These are phyloP conservation scores for Hydroisotoma schaefferi DNA, from an alignment of 2,888 invertebrate species.

Conservation along the genomic window DNA sequence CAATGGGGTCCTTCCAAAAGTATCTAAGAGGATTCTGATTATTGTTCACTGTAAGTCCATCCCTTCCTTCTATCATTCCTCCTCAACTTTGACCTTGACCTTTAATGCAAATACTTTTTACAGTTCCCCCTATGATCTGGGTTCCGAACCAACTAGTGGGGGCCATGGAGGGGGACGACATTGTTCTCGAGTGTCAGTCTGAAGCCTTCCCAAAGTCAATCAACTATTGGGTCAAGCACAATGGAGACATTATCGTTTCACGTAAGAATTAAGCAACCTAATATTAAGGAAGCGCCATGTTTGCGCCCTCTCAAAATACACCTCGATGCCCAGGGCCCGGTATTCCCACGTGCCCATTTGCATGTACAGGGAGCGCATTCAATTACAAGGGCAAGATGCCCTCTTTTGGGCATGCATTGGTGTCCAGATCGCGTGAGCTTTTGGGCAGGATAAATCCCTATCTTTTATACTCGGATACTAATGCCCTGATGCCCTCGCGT, in stretches of 20 bases:
- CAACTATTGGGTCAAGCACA: slow-evolving; percentile 77
- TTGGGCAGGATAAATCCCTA: no score
- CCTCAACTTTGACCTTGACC: no score
- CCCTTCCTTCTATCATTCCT: background rate
- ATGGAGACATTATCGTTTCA: slow-evolving; percentile 68
- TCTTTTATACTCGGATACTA: no score
- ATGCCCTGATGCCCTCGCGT: no score
- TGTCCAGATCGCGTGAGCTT: no score
- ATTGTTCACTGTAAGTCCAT: slow-evolving; percentile 76
- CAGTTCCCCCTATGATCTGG: slow-evolving; percentile 80
- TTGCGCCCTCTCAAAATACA: no score
- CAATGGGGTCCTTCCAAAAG: slow-evolving; percentile 81
- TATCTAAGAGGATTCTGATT: slow-evolving; percentile 81
- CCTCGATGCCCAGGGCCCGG: background rate
- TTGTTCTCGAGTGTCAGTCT: slow-evolving; percentile 74
- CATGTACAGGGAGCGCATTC: no score
- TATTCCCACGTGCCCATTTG: no score
- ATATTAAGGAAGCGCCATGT: no score
- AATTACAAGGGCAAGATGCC: no score
- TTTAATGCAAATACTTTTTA: no score
- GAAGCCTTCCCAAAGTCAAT: slow-evolving; percentile 82
- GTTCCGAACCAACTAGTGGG: slow-evolving; percentile 78
- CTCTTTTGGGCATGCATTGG: no score
- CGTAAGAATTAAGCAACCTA: slow-evolving; percentile 58
- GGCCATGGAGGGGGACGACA: slow-evolving; percentile 68